phyloP scores from a whole-genome alignment of 2,797 vertebrate genomes.

The Poeciliopsis turneri region DNA sequence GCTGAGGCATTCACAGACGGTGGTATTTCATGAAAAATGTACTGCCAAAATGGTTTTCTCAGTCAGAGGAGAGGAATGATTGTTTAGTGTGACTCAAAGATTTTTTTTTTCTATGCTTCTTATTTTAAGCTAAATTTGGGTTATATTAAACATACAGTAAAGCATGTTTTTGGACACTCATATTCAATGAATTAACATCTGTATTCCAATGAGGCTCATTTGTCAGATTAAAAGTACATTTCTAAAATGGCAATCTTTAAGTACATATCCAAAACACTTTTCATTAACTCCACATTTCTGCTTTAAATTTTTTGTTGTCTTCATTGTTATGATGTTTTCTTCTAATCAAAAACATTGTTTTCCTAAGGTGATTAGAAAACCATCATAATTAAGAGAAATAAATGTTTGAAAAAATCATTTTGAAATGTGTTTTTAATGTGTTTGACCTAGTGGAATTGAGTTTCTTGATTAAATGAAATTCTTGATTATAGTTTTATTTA shows the following conservation, averaged over 20 bases:
- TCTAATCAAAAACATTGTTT: not conserved
- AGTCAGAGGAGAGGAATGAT: slow-evolving; percentile 22
- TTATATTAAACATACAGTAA: slow-evolving; percentile 1
- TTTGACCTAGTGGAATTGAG: not conserved
- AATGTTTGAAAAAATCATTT: not conserved
- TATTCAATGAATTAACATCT: not conserved
- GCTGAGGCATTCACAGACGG: not conserved
- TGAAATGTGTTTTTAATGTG: not conserved
- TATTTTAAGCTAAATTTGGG: slow-evolving; percentile 1
- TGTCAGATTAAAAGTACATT: not conserved
- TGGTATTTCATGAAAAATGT: slow-evolving; percentile 7
- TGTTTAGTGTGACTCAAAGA: slow-evolving; percentile 36
- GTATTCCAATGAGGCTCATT: not conserved
- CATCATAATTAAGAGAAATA: not conserved
- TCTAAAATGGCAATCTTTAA: not conserved
- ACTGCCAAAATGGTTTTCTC: not conserved
- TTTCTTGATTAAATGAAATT: not conserved
- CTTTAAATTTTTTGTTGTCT: not conserved
- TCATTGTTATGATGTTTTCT: not conserved
- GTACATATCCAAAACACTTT: not conserved
- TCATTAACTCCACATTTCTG: not conserved
- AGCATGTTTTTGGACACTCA: not conserved
- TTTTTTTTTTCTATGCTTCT: not conserved
- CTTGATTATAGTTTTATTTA: not conserved
- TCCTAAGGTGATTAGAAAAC: not conserved